Base-by-base conservation (phyloP, 2,888 invertebrate species). In the Crossocerus cetratus region DNA sequence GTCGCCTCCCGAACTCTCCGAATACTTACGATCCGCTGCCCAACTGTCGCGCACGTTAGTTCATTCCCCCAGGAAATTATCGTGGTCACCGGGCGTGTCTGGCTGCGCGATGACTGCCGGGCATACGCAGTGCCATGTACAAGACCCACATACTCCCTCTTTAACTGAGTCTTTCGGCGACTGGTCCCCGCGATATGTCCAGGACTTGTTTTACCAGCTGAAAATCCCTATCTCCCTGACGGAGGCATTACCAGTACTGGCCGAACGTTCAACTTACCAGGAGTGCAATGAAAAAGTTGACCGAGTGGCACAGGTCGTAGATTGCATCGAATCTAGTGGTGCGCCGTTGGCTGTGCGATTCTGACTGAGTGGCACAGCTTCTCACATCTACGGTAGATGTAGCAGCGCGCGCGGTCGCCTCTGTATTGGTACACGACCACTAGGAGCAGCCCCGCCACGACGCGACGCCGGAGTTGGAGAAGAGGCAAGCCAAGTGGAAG, bases 401-500 rank as follows among this genome's bases (percentile, higher is more conserved):
- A 65, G 78, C 79, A 79, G 62, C 61, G 70, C 70, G 60, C 69
- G 61, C 22, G 49, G 69, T 32, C 14, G 44, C 3, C 2, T 0
- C 18, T 4, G 60, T 11, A 13, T 1, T 5, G 1, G 58, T 13
- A 20, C 0, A 55, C 22, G 55, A 23, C 63, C 22, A 21, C 42
- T 20, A n/a, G 63, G 11, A 14, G 14, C 23, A 23, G 60, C 5
- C 18, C 32, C 23, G 20, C 64, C 70, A 72, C 84, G 83, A 84
- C 85, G 64, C 69, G 70, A 71, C 74, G 59, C 68, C 72, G 77
- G 85, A 84, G 84, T 5, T 84, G 85, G 86, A 84, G 11, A 86
- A 88, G 88, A 88, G 87, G 84, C 86, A 83, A 86, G 78, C 80
- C 84, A 62, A 86, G 84, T 86, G 85, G 66, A 61, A 86, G 86